Conservation (phyloP, 2,888 invertebrate genomes). For the Acrobasis suavella region DNA sequence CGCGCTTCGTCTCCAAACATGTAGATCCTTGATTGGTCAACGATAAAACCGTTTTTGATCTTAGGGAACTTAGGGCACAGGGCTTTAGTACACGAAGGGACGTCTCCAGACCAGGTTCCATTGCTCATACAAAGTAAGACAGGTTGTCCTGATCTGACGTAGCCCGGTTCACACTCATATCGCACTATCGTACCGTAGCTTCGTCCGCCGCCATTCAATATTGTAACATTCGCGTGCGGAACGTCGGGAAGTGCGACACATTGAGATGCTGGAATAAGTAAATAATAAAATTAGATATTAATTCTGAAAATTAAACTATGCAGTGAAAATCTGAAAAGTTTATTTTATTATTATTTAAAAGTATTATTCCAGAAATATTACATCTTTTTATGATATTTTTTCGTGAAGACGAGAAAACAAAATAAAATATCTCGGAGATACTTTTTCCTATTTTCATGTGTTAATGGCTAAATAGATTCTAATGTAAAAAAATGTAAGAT, state of each 20-base stretch:
- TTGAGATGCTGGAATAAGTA: conserved; percentile 87
- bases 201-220: conserved; percentile 94
- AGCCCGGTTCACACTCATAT: conserved; percentile 96
- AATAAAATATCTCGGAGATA: no score
- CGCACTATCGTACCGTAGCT: conserved; percentile 97
- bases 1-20: conserved; percentile 94
- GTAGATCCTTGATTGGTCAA: conserved; percentile 89
- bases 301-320: background rate
- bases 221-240: conserved; percentile 92
- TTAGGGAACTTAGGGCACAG: conserved; percentile 88
- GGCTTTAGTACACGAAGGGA: conserved; percentile 92
- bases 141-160: conserved; percentile 93
- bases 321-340: no score
- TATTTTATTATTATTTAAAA: no score
- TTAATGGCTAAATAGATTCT: background rate
- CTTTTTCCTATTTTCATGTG: no score
- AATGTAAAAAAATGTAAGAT: background rate
- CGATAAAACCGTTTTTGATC: conserved; percentile 93
- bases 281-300: background rate
- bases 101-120: conserved; percentile 96
- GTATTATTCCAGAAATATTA: no score
- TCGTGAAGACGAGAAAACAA: no score
- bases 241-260: conserved; percentile 94
- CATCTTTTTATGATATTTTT: no score
- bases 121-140: conserved; percentile 97